Evolutionary conservation across 1,140 invertebrate species (phyloP), one percentile per base, ranked within the genome.

Genomic region (Tetragonula clypearis): DNA sequence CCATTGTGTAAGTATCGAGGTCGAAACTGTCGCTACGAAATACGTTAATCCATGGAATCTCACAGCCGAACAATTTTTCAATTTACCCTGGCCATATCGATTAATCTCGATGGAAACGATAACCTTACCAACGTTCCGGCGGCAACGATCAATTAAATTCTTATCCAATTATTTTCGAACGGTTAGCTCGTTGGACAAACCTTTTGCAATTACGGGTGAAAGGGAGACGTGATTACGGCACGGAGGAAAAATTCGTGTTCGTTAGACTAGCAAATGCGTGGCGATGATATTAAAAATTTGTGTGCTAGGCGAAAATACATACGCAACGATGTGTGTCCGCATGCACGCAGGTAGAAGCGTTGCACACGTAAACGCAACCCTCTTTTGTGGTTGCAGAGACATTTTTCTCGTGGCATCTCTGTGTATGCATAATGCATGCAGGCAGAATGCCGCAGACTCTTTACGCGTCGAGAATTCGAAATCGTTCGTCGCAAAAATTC

Each of bases 401-500:
- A 90, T 91, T 86, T 91, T 90, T 88, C 88, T 87, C 86, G 60
- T 71, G 85, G 73, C 72, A 62, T 75, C 85, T 60, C 69, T 72
- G 85, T 87, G 84, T 86, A 90, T 91, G 86, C 91, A 90, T 88
- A 81, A 90, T 88, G 85, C 87, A 92, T 92, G 85, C 84, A 14
- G 58, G 11, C 41, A 74, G 79, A 78, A 86, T 77, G 69, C 78
- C 65, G 86, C 86, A 86, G 82, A 85, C 85, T 87, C 87, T 85
- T 84, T 90, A 89, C 87, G 85, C 87, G 88, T 60, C 58, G 83
- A 87, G 91, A 92, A 92, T 92, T 91, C 86, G 79, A 92, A 92
- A 91, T 92, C 87, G 82, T 88, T 84, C 84, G 83, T 68, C 73
- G 90, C 79, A 82, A 81, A 79, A 84, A 87, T 90, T 81, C 74